Conservation (phyloP, 2,888 invertebrate genomes). For the Brachypalpus laphriformis region DNA sequence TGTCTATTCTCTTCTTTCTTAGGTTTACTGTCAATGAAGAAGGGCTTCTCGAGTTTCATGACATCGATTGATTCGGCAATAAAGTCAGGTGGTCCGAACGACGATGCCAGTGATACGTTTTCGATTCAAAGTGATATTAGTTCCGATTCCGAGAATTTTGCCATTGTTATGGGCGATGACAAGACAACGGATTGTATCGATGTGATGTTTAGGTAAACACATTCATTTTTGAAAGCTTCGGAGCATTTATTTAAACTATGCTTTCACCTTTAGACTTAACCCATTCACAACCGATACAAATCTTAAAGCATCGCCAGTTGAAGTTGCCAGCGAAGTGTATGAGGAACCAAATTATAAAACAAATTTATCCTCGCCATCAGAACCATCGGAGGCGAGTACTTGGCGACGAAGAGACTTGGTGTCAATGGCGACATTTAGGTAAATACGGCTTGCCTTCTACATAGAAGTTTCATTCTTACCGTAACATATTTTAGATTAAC, state of each 20-base stretch:
- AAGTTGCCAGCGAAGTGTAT: constrained; percentile 92
- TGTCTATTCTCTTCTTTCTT: constrained; percentile 58
- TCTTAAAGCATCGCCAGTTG: constrained; percentile 84
- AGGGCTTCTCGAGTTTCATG: constrained; percentile 92
- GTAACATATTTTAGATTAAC: constrained; percentile 85
- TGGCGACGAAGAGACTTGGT: constrained; percentile 92
- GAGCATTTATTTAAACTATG: not conserved
- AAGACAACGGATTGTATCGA: constrained; percentile 88
- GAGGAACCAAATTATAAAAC: constrained; percentile 86
- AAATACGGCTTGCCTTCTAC: not conserved
- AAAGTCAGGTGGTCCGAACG: constrained; percentile 86
- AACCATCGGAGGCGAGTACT: constrained; percentile 91
- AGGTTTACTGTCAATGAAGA: constrained; percentile 91
- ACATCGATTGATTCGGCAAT: constrained; percentile 92
- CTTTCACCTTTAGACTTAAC: constrained; percentile 79
- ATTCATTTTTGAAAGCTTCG: not conserved
- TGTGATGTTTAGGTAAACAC: constrained; percentile 86
- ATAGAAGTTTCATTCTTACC: too few species aligned
- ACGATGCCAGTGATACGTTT: constrained; percentile 89
- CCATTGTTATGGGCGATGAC: constrained; percentile 87
- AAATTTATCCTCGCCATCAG: constrained; percentile 91
- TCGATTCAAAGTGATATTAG: constrained; percentile 92
- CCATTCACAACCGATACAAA: constrained; percentile 83
- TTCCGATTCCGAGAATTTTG: constrained; percentile 94
- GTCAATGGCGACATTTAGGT: constrained; percentile 83